These are phyloP conservation scores for Etheostoma cragini DNA, from an alignment of 2,113 vertebrate genomes.

Conservation along the genomic window DNA sequence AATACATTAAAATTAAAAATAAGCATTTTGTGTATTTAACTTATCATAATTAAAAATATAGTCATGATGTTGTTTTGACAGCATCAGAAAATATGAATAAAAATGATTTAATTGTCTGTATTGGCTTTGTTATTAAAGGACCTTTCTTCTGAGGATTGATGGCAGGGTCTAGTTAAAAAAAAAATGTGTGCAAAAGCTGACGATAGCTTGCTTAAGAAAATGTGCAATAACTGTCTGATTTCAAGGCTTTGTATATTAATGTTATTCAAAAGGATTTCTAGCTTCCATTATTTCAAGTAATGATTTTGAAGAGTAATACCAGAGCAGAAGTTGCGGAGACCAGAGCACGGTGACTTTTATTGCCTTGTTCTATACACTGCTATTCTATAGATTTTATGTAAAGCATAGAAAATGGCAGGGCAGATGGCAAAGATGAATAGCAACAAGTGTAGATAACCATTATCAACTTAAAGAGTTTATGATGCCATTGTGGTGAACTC, in stretches of 20 bases:
- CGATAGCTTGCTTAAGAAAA: not conserved
- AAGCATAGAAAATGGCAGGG: not conserved
- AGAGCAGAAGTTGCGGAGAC: not conserved
- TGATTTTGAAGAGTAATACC: not conserved
- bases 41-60: not conserved
- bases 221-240: not conserved
- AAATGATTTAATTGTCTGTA: not conserved
- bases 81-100: not conserved
- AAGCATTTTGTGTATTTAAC: not conserved
- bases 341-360: not conserved
- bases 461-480: slow-evolving; percentile 8
- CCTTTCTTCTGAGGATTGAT: no score
- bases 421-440: slow-evolving; percentile 1
- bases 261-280: slow-evolving; percentile 5
- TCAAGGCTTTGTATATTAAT: not conserved
- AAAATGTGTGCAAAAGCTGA: not conserved
- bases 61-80: not conserved
- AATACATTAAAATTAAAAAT: not conserved
- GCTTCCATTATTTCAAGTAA: not conserved
- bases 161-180: not conserved
- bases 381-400: not conserved
- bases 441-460: not conserved
- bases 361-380: not conserved
- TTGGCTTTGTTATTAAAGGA: not conserved
- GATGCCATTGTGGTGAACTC: slow-evolving; percentile 3